Evolutionary conservation across 2,113 vertebrate genomes (phyloP), one percentile per base, ranked within the genome.

Genomic region (Lates calcarifer): DNA sequence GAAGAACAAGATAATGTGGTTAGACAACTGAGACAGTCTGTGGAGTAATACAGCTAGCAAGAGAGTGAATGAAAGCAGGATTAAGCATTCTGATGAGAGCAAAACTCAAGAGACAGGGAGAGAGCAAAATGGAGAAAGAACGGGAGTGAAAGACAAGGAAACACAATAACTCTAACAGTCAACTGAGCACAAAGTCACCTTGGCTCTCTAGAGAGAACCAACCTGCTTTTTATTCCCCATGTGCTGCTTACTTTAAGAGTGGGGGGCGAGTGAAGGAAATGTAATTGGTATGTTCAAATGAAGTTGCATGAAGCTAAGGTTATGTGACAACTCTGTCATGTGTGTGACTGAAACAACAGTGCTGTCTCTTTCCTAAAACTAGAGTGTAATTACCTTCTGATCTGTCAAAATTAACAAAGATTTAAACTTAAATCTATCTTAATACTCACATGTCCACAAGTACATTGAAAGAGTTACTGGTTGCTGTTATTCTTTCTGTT

Each of bases 161-260:
- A 51, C 20, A 66, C 77, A 87, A 80, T 37, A 76, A 87, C 79
- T 78, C 71, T n/a, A 82, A 84, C 71, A 82, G 61, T 77, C 77
- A 76, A 73, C 61, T 81, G 79, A 89, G 81, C 81, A 83, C 87
- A 88, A 92, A 92, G 92, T 91, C 90, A 89, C 86, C 82, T 72
- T 81, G 84, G 65, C 53, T 93, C 90, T 86, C 84, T 45, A 45
- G 86, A 87, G 45, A 63, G 68, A 73, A 85, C 33, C 47, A 89
- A 87, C 77, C 90, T 91, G 78, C 41, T 86, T 90, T 87, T 74
- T 67, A 76, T 82, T 90, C 88, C 80, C 76, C 29, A 47, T 49
- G 76, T 81, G 82, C 68, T 69, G 81, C 65, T 69, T 67, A 22
- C 67, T 85, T 74, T 35, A 63, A 70, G 47, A 60, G 43, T 5